Evolutionary conservation across 2,113 vertebrate species (phyloP).

Genomic region (Esox niger): DNA sequence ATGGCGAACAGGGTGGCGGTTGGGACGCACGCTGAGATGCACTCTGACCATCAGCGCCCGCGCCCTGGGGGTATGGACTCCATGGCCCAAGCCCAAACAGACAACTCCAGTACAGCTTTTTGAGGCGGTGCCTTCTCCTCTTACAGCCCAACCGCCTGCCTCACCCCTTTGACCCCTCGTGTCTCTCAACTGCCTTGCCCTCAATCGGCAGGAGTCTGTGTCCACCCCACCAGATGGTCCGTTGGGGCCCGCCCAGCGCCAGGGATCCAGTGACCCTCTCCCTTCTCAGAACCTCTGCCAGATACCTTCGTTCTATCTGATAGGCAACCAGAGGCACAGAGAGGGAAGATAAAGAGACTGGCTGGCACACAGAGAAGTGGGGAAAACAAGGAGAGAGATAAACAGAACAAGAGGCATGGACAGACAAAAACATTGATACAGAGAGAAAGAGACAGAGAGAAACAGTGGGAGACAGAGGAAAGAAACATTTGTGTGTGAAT

Average conservation of each 20-base stretch:
- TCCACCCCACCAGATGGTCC: constrained; percentile 20
- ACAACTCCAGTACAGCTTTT: background rate
- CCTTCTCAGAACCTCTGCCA: constrained; percentile 9
- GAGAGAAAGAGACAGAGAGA: too few relatives aligned
- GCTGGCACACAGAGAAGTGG: too few relatives aligned
- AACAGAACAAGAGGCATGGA: too few relatives aligned
- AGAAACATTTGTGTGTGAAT: too few relatives aligned
- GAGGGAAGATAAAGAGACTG: constrained; percentile 1
- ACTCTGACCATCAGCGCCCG: background rate
- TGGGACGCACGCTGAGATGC: background rate
- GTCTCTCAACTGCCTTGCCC: background rate
- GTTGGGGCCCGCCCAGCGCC: constrained; percentile 9
- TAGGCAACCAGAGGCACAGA: constrained; percentile 7
- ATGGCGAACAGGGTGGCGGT: too few relatives aligned
- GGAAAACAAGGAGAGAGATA: too few relatives aligned
- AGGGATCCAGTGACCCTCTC: constrained; percentile 6
- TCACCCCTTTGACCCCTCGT: background rate
- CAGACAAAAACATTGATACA: too few relatives aligned
- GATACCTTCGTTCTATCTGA: constrained; percentile 13
- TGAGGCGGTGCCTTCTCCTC: constrained; percentile 1
- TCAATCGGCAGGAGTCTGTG: background rate
- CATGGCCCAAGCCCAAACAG: background rate
- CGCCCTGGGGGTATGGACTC: background rate
- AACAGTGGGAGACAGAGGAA: too few relatives aligned
- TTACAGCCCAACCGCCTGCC: constrained; percentile 1